These are phyloP conservation scores for Cochlearius cochlearius DNA, from an alignment of 2,113 vertebrate genomes.

Conservation along the genomic window DNA sequence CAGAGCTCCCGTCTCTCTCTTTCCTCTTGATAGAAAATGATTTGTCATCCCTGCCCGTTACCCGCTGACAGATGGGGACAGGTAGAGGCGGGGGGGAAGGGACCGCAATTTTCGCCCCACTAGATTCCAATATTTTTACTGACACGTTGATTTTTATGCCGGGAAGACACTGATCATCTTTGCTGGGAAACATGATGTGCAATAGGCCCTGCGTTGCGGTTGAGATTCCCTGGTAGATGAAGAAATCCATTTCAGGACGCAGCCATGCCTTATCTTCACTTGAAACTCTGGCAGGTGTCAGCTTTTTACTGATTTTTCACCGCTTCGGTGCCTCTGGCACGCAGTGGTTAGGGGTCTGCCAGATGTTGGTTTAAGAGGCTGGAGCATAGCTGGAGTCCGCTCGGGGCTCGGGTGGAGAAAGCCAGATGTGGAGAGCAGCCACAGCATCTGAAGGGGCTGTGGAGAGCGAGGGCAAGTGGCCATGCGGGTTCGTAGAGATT, in stretches of 20 bases:
- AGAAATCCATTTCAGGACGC: not conserved
- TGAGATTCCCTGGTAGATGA: not conserved
- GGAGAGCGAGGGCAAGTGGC: not conserved
- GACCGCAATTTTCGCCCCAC: not conserved
- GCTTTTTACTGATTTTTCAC: not conserved
- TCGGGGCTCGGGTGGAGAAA: not conserved
- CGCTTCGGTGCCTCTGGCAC: not conserved
- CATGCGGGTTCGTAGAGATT: rapidly evolving
- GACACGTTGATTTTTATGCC: not conserved
- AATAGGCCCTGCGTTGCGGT: rapidly evolving
- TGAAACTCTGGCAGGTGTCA: not conserved
- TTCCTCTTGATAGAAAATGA: not conserved
- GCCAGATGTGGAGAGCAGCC: not conserved
- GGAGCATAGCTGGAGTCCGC: not conserved
- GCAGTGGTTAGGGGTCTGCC: not conserved
- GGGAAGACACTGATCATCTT: not conserved
- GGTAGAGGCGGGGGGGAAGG: not conserved
- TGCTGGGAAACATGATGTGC: not conserved
- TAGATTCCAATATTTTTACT: not conserved
- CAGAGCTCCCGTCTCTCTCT: rapidly evolving
- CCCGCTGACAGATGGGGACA: not conserved
- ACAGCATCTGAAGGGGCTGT: not conserved
- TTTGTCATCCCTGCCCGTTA: not conserved
- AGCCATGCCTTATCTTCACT: not conserved
- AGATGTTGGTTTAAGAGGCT: rapidly evolving